A percentile compares a stretch with the other conserved stretches of the same genome.
Conservation (phyloP, 2,888 invertebrate genomes). For the Busseola fusca region DNA sequence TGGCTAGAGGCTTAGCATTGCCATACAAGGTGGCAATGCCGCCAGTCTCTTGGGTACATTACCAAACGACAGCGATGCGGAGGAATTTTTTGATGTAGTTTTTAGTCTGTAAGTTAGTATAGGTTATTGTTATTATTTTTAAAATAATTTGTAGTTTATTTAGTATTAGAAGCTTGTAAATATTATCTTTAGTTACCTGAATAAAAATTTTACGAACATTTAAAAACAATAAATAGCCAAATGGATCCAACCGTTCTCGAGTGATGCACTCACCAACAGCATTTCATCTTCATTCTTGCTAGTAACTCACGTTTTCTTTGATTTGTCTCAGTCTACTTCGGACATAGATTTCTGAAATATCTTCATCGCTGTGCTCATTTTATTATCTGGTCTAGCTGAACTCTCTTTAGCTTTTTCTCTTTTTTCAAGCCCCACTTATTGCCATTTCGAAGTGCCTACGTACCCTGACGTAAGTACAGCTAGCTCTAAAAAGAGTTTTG, state of each 20-base stretch:
- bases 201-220: too few species aligned
- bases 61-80: too few species aligned
- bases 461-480: neutral
- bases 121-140: too few species aligned
- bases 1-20: too few species aligned
- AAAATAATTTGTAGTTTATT: too few species aligned
- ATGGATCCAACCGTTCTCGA: neutral
- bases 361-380: neutral
- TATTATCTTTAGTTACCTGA: too few species aligned
- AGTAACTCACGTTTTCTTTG: neutral
- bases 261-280: neutral
- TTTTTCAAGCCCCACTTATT: slow-evolving; percentile 2
- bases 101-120: too few species aligned
- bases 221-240: neutral
- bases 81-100: too few species aligned
- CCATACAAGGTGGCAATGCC: too few species aligned
- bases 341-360: neutral
- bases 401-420: neutral
- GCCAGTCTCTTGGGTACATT: too few species aligned
- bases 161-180: too few species aligned
- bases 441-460: neutral
- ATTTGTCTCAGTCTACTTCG: neutral
- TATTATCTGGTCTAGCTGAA: neutral
- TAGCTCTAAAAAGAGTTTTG: neutral
- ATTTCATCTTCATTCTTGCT: neutral